Percentiles rank a stretch among this genome's conserved stretches.
phyloP scores from a whole-genome alignment of 2,797 vertebrate species.

The Lophotriccus pileatus region DNA sequence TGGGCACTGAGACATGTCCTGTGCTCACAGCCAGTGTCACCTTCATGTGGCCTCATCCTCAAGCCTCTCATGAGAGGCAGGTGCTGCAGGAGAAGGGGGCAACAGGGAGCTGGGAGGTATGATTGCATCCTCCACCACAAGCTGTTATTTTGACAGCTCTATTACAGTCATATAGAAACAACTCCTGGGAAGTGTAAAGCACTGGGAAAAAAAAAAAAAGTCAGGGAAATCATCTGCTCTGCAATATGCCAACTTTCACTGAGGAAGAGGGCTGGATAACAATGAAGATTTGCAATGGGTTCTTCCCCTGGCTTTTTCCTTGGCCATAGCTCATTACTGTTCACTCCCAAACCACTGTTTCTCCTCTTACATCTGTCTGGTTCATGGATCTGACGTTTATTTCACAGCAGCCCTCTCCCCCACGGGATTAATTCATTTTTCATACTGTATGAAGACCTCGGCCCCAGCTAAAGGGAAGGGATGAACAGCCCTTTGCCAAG shows the following conservation, averaged over 20 bases:
- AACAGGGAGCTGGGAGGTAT: neutral
- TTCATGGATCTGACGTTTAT: neutral
- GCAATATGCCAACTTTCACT: conserved; percentile 45
- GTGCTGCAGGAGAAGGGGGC: neutral
- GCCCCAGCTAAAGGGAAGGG: neutral
- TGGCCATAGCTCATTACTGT: neutral
- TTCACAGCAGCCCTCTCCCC: neutral
- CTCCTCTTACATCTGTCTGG: neutral
- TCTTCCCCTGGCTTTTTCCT: neutral
- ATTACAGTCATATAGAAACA: conserved; percentile 48
- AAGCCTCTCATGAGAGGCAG: neutral
- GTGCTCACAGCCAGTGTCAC: neutral
- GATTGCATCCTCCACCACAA: neutral
- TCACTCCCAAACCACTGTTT: neutral
- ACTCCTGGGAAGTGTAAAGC: conserved; percentile 60
- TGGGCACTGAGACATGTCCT: neutral
- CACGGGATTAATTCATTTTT: neutral
- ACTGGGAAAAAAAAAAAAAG: neutral
- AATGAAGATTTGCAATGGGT: neutral
- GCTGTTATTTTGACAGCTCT: conserved; percentile 67
- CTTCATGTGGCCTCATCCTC: neutral
- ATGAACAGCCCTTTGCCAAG: neutral
- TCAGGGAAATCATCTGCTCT: conserved; percentile 23
- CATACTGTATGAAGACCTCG: neutral
- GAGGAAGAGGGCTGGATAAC: neutral